Evolutionary conservation across 2,113 vertebrate species (phyloP).

Genomic region (Ariopsis seemanni): DNA sequence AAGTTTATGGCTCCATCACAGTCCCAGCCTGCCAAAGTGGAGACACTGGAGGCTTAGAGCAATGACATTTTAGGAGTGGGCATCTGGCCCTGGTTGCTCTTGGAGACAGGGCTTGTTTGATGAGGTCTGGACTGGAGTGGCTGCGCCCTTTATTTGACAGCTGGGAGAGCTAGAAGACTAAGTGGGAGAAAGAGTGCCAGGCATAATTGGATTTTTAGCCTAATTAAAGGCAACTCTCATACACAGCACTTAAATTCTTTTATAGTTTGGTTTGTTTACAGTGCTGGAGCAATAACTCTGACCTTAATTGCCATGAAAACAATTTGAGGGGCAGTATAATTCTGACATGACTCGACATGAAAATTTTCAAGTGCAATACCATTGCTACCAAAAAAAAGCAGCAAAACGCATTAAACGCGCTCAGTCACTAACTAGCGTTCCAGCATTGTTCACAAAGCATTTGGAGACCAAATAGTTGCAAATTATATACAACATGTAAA

Average conservation of each 20-base stretch:
- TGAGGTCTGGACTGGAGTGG: conserved; percentile 45
- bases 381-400: not conserved
- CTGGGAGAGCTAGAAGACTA: conserved; percentile 42
- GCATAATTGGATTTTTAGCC: conserved; percentile 39
- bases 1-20: conserved; percentile 50
- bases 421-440: not conserved
- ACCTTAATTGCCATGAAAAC: conserved; percentile 41
- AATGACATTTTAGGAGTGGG: conserved; percentile 56
- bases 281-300: conserved; percentile 36
- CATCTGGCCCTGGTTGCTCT: conserved; percentile 37
- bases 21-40: conserved; percentile 32
- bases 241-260: conserved; percentile 44
- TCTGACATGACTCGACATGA: conserved; percentile 2
- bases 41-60: conserved; percentile 40
- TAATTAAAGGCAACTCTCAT: conserved; percentile 42
- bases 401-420: conserved; percentile 20
- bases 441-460: conserved; percentile 2
- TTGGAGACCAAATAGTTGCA: not conserved
- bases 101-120: conserved; percentile 36
- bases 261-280: conserved; percentile 52
- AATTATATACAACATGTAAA: not conserved
- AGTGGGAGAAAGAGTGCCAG: conserved; percentile 42
- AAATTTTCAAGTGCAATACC: conserved; percentile 13
- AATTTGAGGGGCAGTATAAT: conserved; percentile 26
- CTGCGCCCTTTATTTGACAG: conserved; percentile 48